Percentiles rank a stretch among this genome's conserved stretches.
Evolutionary conservation across 2,888 invertebrate species (phyloP).

Genomic region (Drosophila limbata): DNA sequence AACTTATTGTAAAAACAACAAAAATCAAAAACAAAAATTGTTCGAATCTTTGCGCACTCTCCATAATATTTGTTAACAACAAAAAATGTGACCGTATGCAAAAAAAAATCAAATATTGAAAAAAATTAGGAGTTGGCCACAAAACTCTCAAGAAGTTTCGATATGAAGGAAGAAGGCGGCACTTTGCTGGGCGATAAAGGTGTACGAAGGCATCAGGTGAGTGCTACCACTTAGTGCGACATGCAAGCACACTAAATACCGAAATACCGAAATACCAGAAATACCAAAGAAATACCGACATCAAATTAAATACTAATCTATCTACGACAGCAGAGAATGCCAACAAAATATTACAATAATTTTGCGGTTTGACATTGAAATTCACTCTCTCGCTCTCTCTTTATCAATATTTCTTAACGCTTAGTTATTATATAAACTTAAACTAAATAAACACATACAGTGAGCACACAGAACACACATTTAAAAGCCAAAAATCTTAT

Average conservation of each 20-base stretch:
- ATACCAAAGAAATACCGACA: conserved; percentile 26
- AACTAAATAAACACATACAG: conserved; percentile 32
- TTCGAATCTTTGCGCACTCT: conserved; percentile 66
- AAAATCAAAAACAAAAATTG: conserved; percentile 47
- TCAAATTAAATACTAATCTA: conserved; percentile 15
- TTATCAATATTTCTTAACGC: conserved; percentile 16
- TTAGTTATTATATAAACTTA: conserved; percentile 4
- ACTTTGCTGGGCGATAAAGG: conserved; percentile 89
- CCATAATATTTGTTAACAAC: conserved; percentile 50
- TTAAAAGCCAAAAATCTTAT: conserved; percentile 33
- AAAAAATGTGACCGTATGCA: conserved; percentile 53
- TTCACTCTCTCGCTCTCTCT: conserved; percentile 32
- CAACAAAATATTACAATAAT: conserved; percentile 49
- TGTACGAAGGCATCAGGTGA: conserved; percentile 88
- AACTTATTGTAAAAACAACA: conserved; percentile 60
- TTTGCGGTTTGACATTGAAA: conserved; percentile 55
- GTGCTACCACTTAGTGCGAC: conserved; percentile 69
- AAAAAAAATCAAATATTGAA: conserved; percentile 50
- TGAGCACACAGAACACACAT: conserved; percentile 40
- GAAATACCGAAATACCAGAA: conserved; percentile 25
- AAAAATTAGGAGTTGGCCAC: conserved; percentile 92
- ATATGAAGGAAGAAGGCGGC: conserved; percentile 94
- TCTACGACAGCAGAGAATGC: conserved; percentile 68
- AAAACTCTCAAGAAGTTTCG: conserved; percentile 94
- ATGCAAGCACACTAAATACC: conserved; percentile 45